phyloP scores from a whole-genome alignment of 2,113 vertebrate species.

The Cyprinodon tularosa region DNA sequence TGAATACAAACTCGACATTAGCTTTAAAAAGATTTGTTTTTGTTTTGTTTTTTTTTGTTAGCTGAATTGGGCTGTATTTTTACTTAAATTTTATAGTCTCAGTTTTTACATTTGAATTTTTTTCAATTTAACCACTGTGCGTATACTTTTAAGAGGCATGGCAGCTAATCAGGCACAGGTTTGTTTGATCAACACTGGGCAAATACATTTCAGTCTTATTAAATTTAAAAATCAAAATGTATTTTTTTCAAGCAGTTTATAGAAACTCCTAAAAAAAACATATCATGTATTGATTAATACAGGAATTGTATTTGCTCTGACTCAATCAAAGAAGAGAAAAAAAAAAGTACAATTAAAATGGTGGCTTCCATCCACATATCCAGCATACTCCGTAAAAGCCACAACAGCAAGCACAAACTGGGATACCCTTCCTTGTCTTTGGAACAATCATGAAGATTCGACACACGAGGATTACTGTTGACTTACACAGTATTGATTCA shows the following conservation, averaged over 20 bases:
- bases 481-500: slow-evolving; percentile 76
- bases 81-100: too few species aligned
- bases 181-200: background rate
- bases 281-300: background rate
- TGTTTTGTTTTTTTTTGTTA: too few species aligned
- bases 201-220: too few species aligned
- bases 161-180: background rate
- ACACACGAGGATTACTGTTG: slow-evolving; percentile 66
- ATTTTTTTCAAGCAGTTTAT: too few species aligned
- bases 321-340: background rate
- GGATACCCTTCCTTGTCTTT: slow-evolving; percentile 68
- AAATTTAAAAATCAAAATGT: too few species aligned
- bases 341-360: too few species aligned
- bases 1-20: too few species aligned
- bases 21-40: too few species aligned
- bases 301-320: background rate
- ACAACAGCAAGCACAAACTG: slow-evolving; percentile 37
- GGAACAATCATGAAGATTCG: slow-evolving; percentile 67
- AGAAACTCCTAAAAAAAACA: too few species aligned
- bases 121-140: background rate
- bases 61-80: too few species aligned
- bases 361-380: background rate
- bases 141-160: background rate
- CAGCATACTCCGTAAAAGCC: slow-evolving; percentile 51
- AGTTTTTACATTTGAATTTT: too few species aligned